Conservation (phyloP, 2,113 vertebrate genomes). For the Cathartes aura region DNA sequence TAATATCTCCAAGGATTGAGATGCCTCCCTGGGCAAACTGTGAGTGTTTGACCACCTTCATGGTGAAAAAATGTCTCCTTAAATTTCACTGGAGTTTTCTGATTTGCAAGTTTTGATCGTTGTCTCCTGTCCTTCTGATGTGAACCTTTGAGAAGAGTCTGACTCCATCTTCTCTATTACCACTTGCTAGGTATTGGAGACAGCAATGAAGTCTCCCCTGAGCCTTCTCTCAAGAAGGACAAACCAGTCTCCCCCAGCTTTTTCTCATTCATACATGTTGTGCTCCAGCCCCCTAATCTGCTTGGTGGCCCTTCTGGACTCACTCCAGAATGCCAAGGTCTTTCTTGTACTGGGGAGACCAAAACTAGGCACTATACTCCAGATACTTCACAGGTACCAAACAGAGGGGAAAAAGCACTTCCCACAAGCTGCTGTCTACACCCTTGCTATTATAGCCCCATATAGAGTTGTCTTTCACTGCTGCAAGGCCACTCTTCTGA, state of each 20-base stretch:
- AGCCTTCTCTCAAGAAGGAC: neutral
- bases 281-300: neutral
- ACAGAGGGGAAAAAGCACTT: neutral
- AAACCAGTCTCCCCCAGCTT: neutral
- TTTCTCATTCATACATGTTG: neutral
- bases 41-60: neutral
- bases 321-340: neutral
- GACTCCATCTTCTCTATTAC: neutral
- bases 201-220: neutral
- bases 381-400: neutral
- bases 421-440: neutral
- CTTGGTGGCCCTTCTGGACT: neutral
- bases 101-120: neutral
- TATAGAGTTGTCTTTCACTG: neutral
- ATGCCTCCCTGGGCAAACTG: neutral
- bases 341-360: neutral
- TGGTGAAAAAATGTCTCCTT: neutral
- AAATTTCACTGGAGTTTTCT: neutral
- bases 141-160: neutral
- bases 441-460: neutral
- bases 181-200: neutral
- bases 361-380: neutral
- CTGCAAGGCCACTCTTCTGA: neutral
- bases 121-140: neutral
- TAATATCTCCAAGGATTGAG: neutral